A percentile compares a stretch with the other conserved stretches of the same genome.
These are phyloP conservation scores for Kuschelorhynchus macadamiae DNA, from an alignment of 2,888 invertebrate genomes.

Conservation along the genomic window DNA sequence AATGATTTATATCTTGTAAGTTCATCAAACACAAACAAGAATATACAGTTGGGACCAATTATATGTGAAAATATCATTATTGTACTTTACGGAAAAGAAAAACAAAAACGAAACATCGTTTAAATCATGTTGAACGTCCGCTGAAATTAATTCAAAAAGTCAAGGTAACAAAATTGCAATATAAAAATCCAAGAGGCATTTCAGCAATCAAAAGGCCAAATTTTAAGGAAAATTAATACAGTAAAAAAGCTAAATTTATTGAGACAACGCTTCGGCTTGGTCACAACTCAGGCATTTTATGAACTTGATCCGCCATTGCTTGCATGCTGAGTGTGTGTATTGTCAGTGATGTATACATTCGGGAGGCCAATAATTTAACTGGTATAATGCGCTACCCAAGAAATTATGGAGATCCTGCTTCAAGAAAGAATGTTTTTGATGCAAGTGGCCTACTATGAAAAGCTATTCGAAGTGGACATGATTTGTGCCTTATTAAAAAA, in stretches of 20 bases:
- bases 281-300: conserved; percentile 45
- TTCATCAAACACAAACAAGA: too few relatives aligned
- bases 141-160: conserved; percentile 23
- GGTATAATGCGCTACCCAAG: conserved; percentile 48
- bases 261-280: conserved; percentile 41
- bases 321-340: conserved; percentile 51
- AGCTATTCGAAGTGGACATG: conserved; percentile 20
- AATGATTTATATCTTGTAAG: too few relatives aligned
- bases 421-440: conserved; percentile 36
- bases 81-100: too few relatives aligned
- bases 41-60: too few relatives aligned
- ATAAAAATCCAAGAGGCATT: conserved; percentile 26
- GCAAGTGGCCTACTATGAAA: conserved; percentile 23
- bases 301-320: conserved; percentile 44
- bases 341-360: conserved; percentile 52
- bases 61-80: too few relatives aligned
- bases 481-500: conserved; percentile 43
- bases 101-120: too few relatives aligned
- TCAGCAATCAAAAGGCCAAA: conserved; percentile 36
- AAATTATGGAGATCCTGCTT: conserved; percentile 39
- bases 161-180: conserved; percentile 17
- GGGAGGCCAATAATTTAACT: conserved; percentile 52
- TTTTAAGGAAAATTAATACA: conserved; percentile 48
- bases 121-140: background rate
- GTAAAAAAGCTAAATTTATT: conserved; percentile 47